Base-by-base conservation (phyloP, 2,888 invertebrate genomes). In the Schizaphis graminum region DNA sequence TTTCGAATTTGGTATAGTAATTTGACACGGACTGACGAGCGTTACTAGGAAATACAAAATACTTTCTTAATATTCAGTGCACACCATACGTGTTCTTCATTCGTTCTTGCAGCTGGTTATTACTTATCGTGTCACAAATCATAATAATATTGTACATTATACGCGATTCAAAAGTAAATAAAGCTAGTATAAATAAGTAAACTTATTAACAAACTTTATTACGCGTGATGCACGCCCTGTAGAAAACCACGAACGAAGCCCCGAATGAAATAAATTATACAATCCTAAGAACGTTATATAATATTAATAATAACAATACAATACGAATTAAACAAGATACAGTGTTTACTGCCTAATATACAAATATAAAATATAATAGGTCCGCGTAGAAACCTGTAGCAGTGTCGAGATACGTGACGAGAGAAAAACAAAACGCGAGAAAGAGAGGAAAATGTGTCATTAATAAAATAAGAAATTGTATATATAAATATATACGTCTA, bases 151-250 rank as follows among this genome's bases (percentile, higher is more conserved):
- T 21, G 77, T 41, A 77, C 35, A 8, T 77, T 21, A 35, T 35
- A 21, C 77, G 16, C 77, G 77, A 35, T 35, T 35, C 24, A 88
- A 88, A 88, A 24, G 56, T 53, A 53, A 53, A 56, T 26, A 56
- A 53, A 88, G 24, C 56, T 35, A 41, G 35, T 35, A 21, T 77
- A 47, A 88, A 88, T 21, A 88, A 88, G 56, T 88, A 53, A 88
- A 35, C 49, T 53, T 35, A 88, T 88, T 88, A 88, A 26, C 35
- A 56, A 88, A 88, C 56, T 88, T 35, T n/a, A 88, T 35, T 88
- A 49, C 2, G 67, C 16, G n/a, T 3, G n/a, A 67, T 67, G n/a
- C n/a, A 35, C 77, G 21, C 77, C 0, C 53, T n/a, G 35, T 56
- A 24, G 53, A 88, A 88, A 88, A 56, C 53, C 35, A 4, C 10